Evolutionary conservation across 2,113 vertebrate species (phyloP).

Genomic region (Colossoma macropomum): DNA sequence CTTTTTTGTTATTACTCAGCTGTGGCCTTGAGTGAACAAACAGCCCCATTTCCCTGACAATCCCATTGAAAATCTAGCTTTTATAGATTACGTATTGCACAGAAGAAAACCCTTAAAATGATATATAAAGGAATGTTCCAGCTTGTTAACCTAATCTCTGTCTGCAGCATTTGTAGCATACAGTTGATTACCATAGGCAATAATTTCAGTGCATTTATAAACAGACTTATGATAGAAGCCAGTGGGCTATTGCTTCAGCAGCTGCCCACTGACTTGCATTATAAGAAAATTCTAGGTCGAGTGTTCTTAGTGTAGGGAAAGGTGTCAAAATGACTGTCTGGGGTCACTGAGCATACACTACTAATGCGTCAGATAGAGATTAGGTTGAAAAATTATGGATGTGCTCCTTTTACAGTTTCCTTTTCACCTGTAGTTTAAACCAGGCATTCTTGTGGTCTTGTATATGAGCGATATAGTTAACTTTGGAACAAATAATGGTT

Average conservation of each 20-base stretch:
- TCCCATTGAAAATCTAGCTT: background rate
- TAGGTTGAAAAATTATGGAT: background rate
- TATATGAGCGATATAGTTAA: background rate
- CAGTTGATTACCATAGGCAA: background rate
- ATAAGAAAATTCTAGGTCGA: background rate
- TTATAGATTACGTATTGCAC: background rate
- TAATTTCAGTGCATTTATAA: background rate
- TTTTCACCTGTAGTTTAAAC: background rate
- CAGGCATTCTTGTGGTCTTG: background rate
- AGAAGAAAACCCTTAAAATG: background rate
- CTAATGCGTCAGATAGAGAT: background rate
- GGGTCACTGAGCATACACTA: too few species aligned
- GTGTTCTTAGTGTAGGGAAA: too few species aligned
- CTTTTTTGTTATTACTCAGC: background rate
- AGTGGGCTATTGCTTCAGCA: background rate
- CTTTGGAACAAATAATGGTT: background rate
- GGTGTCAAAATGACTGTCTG: too few species aligned
- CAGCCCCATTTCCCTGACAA: background rate
- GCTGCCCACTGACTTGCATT: background rate
- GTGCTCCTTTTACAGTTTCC: background rate
- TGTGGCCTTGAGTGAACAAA: slow-evolving; percentile 27
- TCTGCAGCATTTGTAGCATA: background rate
- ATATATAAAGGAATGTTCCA: background rate
- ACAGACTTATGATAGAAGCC: background rate
- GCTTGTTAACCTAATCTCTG: background rate